phyloP scores from a whole-genome alignment of 1,140 invertebrate species.

The Mamestra configurata region DNA sequence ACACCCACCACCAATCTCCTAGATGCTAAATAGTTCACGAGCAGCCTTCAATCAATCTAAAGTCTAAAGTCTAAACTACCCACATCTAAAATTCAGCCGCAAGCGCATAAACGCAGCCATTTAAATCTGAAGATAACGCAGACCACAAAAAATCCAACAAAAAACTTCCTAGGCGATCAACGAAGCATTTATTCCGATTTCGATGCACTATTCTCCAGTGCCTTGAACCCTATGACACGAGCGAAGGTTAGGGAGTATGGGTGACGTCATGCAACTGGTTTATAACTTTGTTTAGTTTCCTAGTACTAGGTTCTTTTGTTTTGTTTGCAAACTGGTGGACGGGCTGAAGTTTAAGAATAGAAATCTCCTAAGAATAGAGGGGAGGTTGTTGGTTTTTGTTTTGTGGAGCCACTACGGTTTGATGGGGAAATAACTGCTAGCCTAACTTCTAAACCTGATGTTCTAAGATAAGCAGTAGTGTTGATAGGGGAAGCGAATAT shows the following conservation, averaged over 20 bases:
- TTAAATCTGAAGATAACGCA: conserved; percentile 34
- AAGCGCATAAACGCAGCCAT: conserved; percentile 11
- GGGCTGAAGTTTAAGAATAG: neutral
- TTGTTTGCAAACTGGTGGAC: neutral
- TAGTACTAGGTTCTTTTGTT: conserved; percentile 35
- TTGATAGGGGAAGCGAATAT: too few species aligned
- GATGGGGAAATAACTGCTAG: neutral
- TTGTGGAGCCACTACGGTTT: neutral
- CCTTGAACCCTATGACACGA: conserved; percentile 48
- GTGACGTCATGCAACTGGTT: conserved; percentile 26
- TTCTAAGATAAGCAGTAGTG: too few species aligned
- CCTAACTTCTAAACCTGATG: too few species aligned
- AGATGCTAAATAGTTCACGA: neutral
- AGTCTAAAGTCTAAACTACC: neutral
- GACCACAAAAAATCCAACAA: conserved; percentile 34
- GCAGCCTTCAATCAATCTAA: neutral
- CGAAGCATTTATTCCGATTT: conserved; percentile 50
- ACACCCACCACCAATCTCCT: neutral
- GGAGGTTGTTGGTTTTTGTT: neutral
- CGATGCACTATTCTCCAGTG: conserved; percentile 48
- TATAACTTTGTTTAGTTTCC: conserved; percentile 38
- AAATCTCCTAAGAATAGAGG: conserved; percentile 7
- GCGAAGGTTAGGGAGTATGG: conserved; percentile 39
- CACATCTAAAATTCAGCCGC: neutral
- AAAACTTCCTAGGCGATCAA: conserved; percentile 42